These are phyloP conservation scores for Tachyglossus aculeatus DNA, from an alignment of 2,797 vertebrate species.

Conservation along the genomic window DNA sequence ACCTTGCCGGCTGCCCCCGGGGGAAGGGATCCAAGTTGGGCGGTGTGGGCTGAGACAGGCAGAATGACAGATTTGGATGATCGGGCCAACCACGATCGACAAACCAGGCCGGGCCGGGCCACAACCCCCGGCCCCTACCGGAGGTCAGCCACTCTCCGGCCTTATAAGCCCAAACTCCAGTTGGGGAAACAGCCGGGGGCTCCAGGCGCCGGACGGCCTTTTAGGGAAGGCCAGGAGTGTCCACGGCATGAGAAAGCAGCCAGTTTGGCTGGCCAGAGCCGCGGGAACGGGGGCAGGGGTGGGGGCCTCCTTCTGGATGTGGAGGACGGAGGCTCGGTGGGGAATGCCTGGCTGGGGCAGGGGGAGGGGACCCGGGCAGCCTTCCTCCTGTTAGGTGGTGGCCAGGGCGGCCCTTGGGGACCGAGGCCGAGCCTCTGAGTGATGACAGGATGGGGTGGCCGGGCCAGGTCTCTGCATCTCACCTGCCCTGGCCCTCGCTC, in stretches of 20 bases:
- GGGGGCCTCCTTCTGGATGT: not conserved
- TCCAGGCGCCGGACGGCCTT: constrained; percentile 43
- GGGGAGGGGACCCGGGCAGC: not conserved
- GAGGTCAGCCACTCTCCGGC: not conserved
- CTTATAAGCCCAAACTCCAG: constrained; percentile 77
- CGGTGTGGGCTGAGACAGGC: too few relatives aligned
- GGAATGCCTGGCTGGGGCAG: not conserved
- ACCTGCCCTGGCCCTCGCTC: too few relatives aligned
- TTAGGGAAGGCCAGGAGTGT: constrained; percentile 57
- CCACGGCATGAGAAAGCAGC: too few relatives aligned
- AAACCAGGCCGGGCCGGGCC: too few relatives aligned
- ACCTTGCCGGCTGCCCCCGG: too few relatives aligned
- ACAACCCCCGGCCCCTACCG: not conserved
- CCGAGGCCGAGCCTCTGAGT: too few relatives aligned
- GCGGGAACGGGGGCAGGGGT: not conserved
- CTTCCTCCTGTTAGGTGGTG: not conserved
- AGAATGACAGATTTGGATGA: too few relatives aligned
- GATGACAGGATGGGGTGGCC: too few relatives aligned
- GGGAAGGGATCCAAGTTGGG: too few relatives aligned
- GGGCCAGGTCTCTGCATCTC: too few relatives aligned
- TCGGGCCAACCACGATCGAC: too few relatives aligned
- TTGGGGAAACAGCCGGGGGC: constrained; percentile 32
- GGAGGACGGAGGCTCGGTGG: not conserved
- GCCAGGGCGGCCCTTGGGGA: too few relatives aligned
- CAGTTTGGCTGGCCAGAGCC: fast-evolving